phyloP scores from a whole-genome alignment of 2,797 vertebrate species.

The Neoniphon sammara region DNA sequence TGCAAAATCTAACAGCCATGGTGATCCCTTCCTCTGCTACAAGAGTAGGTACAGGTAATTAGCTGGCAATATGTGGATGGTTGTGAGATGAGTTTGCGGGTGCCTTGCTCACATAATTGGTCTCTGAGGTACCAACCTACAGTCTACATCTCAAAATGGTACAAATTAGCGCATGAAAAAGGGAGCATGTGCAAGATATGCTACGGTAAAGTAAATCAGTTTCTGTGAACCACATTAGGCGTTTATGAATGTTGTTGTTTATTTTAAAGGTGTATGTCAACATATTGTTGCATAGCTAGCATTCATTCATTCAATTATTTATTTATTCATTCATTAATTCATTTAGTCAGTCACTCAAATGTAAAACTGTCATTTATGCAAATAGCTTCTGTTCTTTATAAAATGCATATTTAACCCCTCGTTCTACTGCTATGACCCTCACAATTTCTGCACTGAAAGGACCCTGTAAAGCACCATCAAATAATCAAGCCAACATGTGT shows the following conservation, averaged over 20 bases:
- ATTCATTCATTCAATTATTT: constrained; percentile 11
- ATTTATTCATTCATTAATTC: neutral
- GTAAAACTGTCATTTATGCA: constrained; percentile 23
- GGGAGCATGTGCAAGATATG: neutral
- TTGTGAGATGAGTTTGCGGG: constrained; percentile 42
- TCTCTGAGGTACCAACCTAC: constrained; percentile 41
- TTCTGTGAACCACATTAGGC: neutral
- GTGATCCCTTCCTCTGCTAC: constrained; percentile 37
- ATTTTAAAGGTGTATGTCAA: neutral
- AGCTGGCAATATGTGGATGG: constrained; percentile 47
- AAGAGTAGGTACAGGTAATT: constrained; percentile 50
- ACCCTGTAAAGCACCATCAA: neutral
- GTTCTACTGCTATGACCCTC: neutral
- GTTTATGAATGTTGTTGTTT: neutral
- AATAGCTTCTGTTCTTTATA: neutral
- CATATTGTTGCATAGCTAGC: neutral
- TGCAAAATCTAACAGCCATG: constrained; percentile 20
- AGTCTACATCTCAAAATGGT: constrained; percentile 22
- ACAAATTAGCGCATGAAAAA: constrained; percentile 15
- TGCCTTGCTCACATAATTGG: constrained; percentile 60
- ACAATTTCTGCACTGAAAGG: constrained; percentile 13
- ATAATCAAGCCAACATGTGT: neutral
- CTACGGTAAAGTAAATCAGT: neutral
- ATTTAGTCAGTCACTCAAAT: neutral
- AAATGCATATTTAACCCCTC: neutral